Conservation (phyloP, 2,888 invertebrate genomes). For the Cremastobaeus sp. region DNA sequence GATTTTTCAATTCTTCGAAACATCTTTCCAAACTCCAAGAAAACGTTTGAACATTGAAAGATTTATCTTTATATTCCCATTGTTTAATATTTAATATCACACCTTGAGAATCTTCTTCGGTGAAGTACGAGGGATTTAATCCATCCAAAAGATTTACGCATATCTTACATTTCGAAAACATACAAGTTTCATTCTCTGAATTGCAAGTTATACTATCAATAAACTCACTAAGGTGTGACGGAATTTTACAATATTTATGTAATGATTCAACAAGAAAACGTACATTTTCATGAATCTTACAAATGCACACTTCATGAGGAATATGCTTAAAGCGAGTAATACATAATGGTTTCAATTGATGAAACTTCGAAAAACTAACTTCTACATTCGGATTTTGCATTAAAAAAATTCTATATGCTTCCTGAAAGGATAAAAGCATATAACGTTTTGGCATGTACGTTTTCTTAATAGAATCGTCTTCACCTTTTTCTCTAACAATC, state of each 20-base stretch:
- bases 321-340: background rate
- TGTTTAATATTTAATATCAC: background rate
- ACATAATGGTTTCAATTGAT: background rate
- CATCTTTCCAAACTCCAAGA: background rate
- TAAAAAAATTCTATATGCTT: background rate
- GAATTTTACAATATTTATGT: background rate
- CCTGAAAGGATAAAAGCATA: too few relatives aligned
- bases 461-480: background rate
- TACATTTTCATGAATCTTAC: background rate
- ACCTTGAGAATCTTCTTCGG: background rate
- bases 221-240: background rate
- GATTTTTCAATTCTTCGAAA: background rate
- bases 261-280: background rate
- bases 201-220: background rate
- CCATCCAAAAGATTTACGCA: background rate
- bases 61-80: background rate
- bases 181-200: background rate
- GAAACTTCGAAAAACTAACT: background rate
- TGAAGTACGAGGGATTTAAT: background rate
- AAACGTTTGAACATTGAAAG: background rate
- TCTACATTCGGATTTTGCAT: background rate
- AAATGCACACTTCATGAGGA: slow-evolving; percentile 1
- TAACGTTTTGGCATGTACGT: background rate
- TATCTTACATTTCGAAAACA: background rate
- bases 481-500: background rate